Conservation (phyloP, 1,140 invertebrate species). For the Vanessa atalanta region DNA sequence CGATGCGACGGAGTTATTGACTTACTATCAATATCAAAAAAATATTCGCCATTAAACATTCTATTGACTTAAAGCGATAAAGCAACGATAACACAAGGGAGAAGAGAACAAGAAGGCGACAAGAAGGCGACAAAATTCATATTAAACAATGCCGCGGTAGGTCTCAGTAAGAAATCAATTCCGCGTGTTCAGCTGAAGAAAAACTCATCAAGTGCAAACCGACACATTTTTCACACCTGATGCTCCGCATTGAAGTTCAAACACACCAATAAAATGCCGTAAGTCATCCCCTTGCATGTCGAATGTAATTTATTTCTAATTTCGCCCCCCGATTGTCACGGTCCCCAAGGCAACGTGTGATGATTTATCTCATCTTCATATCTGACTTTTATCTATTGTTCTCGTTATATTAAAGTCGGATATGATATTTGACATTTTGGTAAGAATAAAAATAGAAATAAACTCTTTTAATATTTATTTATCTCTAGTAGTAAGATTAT, state of each 20-base stretch:
- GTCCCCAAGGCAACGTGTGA: slow-evolving; percentile 47
- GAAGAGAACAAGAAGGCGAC: background rate
- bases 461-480: background rate
- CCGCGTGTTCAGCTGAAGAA: slow-evolving; percentile 25
- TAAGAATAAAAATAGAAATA: background rate
- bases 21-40: slow-evolving; percentile 11
- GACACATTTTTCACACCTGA: slow-evolving; percentile 61
- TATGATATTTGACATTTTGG: slow-evolving; percentile 2
- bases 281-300: slow-evolving; percentile 46
- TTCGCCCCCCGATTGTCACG: slow-evolving; percentile 49
- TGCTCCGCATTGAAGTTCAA: slow-evolving; percentile 45
- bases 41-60: background rate
- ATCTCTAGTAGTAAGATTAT: too few species aligned
- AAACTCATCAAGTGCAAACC: slow-evolving; percentile 49
- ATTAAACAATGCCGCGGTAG: slow-evolving; percentile 1
- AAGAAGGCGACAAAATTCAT: background rate
- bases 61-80: background rate
- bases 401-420: slow-evolving; percentile 24
- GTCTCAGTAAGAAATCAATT: slow-evolving; percentile 25
- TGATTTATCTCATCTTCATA: slow-evolving; percentile 53
- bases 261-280: slow-evolving; percentile 54
- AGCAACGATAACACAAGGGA: background rate
- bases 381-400: slow-evolving; percentile 45
- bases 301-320: slow-evolving; percentile 71
- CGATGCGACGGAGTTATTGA: slow-evolving; percentile 5